phyloP scores from a whole-genome alignment of 2,797 vertebrate genomes.

The Lates japonicus region DNA sequence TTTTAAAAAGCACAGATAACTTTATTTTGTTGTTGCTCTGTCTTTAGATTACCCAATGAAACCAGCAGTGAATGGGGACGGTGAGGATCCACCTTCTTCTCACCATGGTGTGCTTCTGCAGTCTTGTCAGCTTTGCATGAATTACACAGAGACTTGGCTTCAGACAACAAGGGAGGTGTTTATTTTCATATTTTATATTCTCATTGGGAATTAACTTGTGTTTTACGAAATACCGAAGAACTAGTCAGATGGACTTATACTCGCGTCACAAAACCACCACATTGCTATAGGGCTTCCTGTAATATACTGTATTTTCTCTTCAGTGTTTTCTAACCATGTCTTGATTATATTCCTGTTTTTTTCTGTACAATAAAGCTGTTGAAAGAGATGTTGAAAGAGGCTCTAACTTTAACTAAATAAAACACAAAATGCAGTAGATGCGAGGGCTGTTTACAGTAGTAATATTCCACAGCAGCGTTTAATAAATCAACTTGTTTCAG shows the following conservation, averaged over 20 bases:
- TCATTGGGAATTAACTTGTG: constrained; percentile 6
- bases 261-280: constrained; percentile 3
- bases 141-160: constrained; percentile 29
- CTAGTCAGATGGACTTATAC: background rate
- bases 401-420: constrained; percentile 31
- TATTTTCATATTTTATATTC: constrained; percentile 21
- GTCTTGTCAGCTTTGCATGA: constrained; percentile 90
- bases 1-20: background rate
- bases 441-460: constrained; percentile 30
- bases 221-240: constrained; percentile 1
- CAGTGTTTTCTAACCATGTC: constrained; percentile 1
- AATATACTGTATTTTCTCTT: constrained; percentile 14
- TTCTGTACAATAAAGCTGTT: background rate
- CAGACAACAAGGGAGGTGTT: constrained; percentile 20
- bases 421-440: constrained; percentile 44
- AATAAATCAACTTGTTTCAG: constrained; percentile 41
- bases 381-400: background rate
- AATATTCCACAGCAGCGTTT: constrained; percentile 61
- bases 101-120: constrained; percentile 87
- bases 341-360: constrained; percentile 30
- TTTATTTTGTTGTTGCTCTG: background rate
- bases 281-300: background rate
- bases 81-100: constrained; percentile 88
- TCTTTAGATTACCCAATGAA: constrained; percentile 84
- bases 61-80: constrained; percentile 82